Evolutionary conservation across 2,113 vertebrate genomes (phyloP).

Genomic region (Lonchura striata): DNA sequence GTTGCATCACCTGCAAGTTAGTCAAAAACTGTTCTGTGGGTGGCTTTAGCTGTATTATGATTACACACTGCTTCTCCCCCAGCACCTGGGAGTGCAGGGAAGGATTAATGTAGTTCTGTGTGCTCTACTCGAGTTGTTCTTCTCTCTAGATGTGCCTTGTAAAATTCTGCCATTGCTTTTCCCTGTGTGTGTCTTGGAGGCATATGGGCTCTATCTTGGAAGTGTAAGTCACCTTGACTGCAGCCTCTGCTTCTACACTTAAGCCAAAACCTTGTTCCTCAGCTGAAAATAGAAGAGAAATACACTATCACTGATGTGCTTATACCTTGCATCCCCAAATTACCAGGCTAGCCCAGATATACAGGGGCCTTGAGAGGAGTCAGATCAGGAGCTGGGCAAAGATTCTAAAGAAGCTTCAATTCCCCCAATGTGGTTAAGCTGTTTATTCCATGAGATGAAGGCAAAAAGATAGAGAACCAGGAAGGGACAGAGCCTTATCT

Average conservation of each 20-base stretch:
- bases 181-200: background rate
- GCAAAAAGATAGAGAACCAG: too few relatives aligned
- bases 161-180: background rate
- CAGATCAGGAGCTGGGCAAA: too few relatives aligned
- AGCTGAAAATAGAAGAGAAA: background rate
- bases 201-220: rapidly evolving
- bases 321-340: too few relatives aligned
- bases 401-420: too few relatives aligned
- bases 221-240: background rate
- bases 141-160: background rate
- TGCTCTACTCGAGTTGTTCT: rapidly evolving
- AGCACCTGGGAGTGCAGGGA: background rate
- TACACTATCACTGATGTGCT: too few relatives aligned
- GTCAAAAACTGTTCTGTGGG: background rate
- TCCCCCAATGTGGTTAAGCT: too few relatives aligned
- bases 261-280: background rate
- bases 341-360: too few relatives aligned
- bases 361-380: too few relatives aligned
- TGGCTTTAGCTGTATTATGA: background rate
- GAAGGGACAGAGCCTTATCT: too few relatives aligned
- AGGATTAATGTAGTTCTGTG: background rate
- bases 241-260: background rate
- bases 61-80: background rate
- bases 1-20: background rate
- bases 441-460: too few relatives aligned